Evolutionary conservation across 2,113 vertebrate species (phyloP).

Genomic region (Raja brachyura): DNA sequence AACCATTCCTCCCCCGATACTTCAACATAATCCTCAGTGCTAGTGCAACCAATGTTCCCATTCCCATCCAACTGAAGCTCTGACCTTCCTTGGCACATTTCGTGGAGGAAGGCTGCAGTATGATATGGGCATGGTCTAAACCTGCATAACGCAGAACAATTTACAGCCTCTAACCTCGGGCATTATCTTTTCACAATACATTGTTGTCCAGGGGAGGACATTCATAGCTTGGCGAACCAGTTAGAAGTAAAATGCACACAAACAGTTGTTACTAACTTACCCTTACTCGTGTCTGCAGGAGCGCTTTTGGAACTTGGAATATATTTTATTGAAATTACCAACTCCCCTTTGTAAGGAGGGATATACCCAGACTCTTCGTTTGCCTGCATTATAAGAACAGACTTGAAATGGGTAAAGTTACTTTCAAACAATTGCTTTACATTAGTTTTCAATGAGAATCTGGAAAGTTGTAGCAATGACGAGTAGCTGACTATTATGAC

Average conservation of each 20-base stretch:
- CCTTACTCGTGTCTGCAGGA: conserved; percentile 49
- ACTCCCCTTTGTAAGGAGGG: conserved; percentile 73
- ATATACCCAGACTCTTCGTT: conserved; percentile 47
- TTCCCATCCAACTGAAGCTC: too few relatives aligned
- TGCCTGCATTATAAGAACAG: conserved; percentile 3
- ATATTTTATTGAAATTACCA: conserved; percentile 88
- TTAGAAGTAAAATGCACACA: background rate
- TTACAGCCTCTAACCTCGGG: background rate
- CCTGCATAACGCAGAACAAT: background rate
- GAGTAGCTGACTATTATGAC: background rate
- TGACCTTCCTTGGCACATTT: too few relatives aligned
- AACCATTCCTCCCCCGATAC: too few relatives aligned
- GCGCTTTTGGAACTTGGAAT: conserved; percentile 60
- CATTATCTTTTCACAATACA: background rate
- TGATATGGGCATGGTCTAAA: too few relatives aligned
- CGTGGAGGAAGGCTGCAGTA: too few relatives aligned
- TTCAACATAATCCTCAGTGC: too few relatives aligned
- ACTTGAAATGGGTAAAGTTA: background rate
- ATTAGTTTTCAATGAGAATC: background rate
- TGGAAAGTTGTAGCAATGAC: background rate
- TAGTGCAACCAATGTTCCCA: too few relatives aligned
- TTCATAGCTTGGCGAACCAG: background rate
- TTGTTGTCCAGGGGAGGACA: background rate
- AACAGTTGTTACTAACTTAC: conserved; percentile 42
- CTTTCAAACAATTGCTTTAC: background rate